Conservation (phyloP, 2,797 vertebrate species). For the Coregonus ussuriensis region DNA sequence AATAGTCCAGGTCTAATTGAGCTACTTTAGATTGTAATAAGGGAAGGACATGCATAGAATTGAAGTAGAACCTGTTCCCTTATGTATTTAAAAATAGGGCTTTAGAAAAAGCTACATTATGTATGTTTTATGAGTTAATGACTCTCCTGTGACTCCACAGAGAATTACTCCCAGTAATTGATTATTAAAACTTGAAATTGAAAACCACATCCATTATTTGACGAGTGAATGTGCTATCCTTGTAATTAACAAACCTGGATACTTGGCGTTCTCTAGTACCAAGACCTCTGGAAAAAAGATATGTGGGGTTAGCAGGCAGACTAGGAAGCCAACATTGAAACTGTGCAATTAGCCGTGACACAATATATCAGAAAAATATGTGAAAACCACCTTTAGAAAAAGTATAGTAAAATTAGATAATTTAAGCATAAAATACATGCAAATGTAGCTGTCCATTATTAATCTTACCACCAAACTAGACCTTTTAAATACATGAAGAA, state of each 20-base stretch:
- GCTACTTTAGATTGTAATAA: conserved; percentile 86
- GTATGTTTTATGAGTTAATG: conserved; percentile 95
- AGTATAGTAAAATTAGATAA: conserved; percentile 22
- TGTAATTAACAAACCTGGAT: conserved; percentile 97
- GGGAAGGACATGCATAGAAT: conserved; percentile 87
- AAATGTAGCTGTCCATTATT: conserved; percentile 20
- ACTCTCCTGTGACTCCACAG: conserved; percentile 95
- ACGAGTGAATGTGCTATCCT: conserved; percentile 93
- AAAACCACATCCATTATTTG: conserved; percentile 97
- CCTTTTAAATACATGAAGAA: conserved; percentile 9
- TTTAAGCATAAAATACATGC: conserved; percentile 10
- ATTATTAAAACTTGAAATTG: conserved; percentile 99
- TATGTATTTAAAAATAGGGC: conserved; percentile 94
- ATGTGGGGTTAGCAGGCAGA: conserved; percentile 82
- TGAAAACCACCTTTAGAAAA: conserved; percentile 45
- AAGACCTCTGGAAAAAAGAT: conserved; percentile 76
- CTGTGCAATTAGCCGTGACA: conserved; percentile 75
- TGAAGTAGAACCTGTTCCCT: conserved; percentile 84
- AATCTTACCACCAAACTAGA: neutral
- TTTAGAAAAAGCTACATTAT: conserved; percentile 84
- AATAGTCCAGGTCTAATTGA: conserved; percentile 79
- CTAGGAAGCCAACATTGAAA: conserved; percentile 65
- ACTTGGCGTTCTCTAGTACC: conserved; percentile 86
- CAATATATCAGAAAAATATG: conserved; percentile 66
- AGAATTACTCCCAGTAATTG: conserved; percentile 98